Base-by-base conservation (phyloP, 2,888 invertebrate species). In the Sisyra nigra region DNA sequence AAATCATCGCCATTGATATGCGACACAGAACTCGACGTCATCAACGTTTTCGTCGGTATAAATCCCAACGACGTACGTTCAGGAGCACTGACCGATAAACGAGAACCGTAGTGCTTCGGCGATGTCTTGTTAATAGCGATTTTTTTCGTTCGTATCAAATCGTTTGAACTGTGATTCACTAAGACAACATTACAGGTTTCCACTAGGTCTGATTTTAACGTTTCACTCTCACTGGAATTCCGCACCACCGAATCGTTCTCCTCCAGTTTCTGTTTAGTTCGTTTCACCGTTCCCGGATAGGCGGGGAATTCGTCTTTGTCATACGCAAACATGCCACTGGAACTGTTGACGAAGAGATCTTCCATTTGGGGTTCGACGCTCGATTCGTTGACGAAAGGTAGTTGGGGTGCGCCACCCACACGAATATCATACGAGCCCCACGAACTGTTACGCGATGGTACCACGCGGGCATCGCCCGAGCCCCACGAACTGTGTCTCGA, bases 401-500 rank as follows among this genome's bases (percentile, higher is more conserved):
- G 8, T 6, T 57, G 55, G 9, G 54, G 50, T 5, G 53, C 53
- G 42, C 58, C 55, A 1, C n/a, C n/a, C n/a, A 67, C 66, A 15
- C 70, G 58, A 62, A 72, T 73, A 52, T 81, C 80, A 53, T 78
- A 80, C 6, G 79, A 78, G 10, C 78, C 77, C 74, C 79, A 78
- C 36, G 78, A 78, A 59, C 78, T 76, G 51, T 78, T 80, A 41
- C 80, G 63, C 30, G 77, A 74, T 1, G 79, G 76, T 44, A 74
- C 52, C 3, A 71, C 69, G 34, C 76, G 67, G 41, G 72, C 71
- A 55, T 82, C 81, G 41, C 74, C 76, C n/a, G 81, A 80, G 46
- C 84, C 83, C 84, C 86, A 85, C 33, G 85, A 84, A 49, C 84
- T 79, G 57, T 84, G 83, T 8, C 85, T 71, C 45, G 82, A 80